Evolutionary conservation across 2,113 vertebrate genomes (phyloP).

Genomic region (Bubalus kerabau): DNA sequence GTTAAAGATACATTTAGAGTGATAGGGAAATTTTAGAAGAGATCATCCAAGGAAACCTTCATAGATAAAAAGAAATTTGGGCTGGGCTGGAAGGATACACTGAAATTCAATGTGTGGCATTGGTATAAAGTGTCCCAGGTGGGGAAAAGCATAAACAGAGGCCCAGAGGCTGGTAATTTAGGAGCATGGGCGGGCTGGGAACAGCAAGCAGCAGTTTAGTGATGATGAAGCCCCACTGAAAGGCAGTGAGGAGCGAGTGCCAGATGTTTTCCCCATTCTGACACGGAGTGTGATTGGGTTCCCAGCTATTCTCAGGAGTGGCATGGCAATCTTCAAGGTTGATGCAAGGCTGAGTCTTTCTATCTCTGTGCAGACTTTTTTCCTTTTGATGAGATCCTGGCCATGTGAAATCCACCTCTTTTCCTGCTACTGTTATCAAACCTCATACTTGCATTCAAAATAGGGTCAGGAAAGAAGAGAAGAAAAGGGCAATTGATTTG

Average conservation of each 20-base stretch:
- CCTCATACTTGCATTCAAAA: slow-evolving; percentile 69
- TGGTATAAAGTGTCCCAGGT: background rate
- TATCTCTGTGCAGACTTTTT: slow-evolving; percentile 47
- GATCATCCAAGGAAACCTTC: background rate
- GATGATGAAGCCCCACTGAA: background rate
- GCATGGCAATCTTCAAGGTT: slow-evolving; percentile 49
- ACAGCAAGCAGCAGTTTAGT: background rate
- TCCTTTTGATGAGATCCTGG: slow-evolving; percentile 60
- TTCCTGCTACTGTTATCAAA: slow-evolving; percentile 62
- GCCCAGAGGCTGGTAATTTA: background rate
- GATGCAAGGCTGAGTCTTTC: slow-evolving; percentile 12
- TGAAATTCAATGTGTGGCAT: background rate
- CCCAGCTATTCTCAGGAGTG: slow-evolving; percentile 25
- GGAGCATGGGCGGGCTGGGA: background rate
- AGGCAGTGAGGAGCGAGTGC: background rate
- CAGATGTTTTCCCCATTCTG: background rate
- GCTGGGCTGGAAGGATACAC: background rate
- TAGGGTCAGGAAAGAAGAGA: slow-evolving; percentile 67
- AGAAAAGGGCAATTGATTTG: slow-evolving; percentile 75
- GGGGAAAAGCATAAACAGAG: background rate
- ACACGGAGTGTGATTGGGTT: slow-evolving; percentile 40
- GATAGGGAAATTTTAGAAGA: background rate
- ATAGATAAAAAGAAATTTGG: background rate
- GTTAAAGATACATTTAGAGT: background rate
- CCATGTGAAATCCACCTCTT: slow-evolving; percentile 53